These are phyloP conservation scores for Limonius californicus DNA, from an alignment of 1,140 invertebrate species.

Conservation along the genomic window DNA sequence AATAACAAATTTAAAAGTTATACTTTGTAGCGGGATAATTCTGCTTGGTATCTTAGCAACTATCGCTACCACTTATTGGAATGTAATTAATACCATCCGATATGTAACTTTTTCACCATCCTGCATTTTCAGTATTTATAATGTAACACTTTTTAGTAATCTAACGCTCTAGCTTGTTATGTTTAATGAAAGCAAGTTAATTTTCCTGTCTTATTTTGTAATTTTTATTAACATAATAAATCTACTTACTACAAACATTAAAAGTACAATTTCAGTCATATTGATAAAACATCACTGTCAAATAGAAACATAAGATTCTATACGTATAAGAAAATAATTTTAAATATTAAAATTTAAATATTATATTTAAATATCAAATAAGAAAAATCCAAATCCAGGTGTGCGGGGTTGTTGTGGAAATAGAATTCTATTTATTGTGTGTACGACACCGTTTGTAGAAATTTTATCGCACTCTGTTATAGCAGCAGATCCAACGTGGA, in stretches of 20 bases:
- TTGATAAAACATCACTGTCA: constrained; percentile 6
- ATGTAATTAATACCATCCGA: constrained; percentile 54
- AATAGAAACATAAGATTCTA: background rate
- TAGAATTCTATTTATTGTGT: constrained; percentile 55
- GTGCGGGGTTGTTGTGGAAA: constrained; percentile 34
- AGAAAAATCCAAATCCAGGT: constrained; percentile 39
- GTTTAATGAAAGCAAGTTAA: too few species aligned
- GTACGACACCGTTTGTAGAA: constrained; percentile 58
- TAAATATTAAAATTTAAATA: background rate
- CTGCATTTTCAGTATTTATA: constrained; percentile 56
- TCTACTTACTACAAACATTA: background rate
- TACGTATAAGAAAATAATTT: too few species aligned
- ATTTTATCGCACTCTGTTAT: constrained; percentile 57
- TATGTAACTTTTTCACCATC: constrained; percentile 60
- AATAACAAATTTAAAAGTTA: too few species aligned
- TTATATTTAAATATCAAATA: constrained; percentile 46
- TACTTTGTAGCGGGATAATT: constrained; percentile 40
- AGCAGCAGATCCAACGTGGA: constrained; percentile 53
- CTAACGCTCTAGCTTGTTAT: too few species aligned
- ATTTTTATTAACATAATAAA: constrained; percentile 3
- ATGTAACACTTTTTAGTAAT: background rate
- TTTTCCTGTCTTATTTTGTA: too few species aligned
- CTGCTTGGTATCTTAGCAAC: constrained; percentile 55
- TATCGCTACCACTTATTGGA: constrained; percentile 58
- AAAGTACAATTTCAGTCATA: constrained; percentile 16